These are phyloP conservation scores for Diceros bicornis DNA, from an alignment of 2,797 vertebrate genomes.

Conservation along the genomic window DNA sequence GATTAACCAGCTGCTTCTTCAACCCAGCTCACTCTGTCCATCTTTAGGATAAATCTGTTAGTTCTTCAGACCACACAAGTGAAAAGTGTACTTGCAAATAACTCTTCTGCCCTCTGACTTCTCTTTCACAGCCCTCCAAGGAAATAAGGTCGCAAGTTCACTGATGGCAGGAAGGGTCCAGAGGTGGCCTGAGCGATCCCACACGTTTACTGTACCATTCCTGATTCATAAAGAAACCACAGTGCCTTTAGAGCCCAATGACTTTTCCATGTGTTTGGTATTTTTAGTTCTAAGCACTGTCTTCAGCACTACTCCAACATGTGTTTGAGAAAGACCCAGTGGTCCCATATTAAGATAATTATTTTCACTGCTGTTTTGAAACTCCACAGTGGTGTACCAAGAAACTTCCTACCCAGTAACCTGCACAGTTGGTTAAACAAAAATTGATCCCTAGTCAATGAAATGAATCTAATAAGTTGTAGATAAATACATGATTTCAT, in stretches of 20 bases:
- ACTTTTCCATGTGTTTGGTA: slow-evolving; percentile 91
- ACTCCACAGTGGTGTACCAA: slow-evolving; percentile 85
- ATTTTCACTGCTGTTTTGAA: slow-evolving; percentile 90
- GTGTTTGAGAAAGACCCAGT: slow-evolving; percentile 88
- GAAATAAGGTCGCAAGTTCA: slow-evolving; percentile 98
- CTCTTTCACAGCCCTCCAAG: slow-evolving; percentile 94
- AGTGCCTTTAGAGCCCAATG: slow-evolving; percentile 84
- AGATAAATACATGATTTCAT: slow-evolving; percentile 95
- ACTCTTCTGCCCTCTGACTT: slow-evolving; percentile 97
- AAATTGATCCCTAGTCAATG: slow-evolving; percentile 91
- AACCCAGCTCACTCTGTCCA: slow-evolving; percentile 59
- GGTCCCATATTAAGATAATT: slow-evolving; percentile 88
- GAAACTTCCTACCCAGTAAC: slow-evolving; percentile 89
- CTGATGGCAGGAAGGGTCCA: slow-evolving; percentile 93
- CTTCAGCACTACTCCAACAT: slow-evolving; percentile 87
- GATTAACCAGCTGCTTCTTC: slow-evolving; percentile 77
- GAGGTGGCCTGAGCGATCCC: slow-evolving; percentile 91
- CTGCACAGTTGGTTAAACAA: slow-evolving; percentile 87
- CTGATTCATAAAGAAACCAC: slow-evolving; percentile 89
- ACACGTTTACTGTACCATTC: slow-evolving; percentile 90
- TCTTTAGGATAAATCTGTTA: slow-evolving; percentile 89
- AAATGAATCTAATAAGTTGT: slow-evolving; percentile 90
- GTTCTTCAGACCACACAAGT: slow-evolving; percentile 97
- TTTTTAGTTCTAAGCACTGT: slow-evolving; percentile 86
- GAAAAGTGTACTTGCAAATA: slow-evolving; percentile 95